Evolutionary conservation across 2,113 vertebrate species (phyloP), one percentile per base, ranked within the genome.

Genomic region (Callithrix jacchus): DNA sequence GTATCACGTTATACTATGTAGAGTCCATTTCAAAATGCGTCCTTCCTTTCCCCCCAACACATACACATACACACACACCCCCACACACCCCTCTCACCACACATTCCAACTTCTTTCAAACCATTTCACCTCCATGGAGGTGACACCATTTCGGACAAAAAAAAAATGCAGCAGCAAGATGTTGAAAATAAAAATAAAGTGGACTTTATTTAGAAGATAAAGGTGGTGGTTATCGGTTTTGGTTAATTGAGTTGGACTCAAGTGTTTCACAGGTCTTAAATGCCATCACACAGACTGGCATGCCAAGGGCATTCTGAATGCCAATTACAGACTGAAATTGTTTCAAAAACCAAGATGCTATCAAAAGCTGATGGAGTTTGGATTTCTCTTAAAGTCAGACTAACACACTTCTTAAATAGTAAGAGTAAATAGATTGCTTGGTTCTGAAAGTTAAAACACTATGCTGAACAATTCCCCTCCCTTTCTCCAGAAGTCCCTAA

Each of bases 141-240:
- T 49, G 76, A 92, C 95, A 95, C 82, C 42, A 93, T 97, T 89
- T 97, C 73, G 80, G 97, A 97, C 86, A 1, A 37, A 73, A 74
- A 42, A 77, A 35, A 94, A 92, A 92, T 3, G 95, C 96, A 96
- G 97, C 94, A 11, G 96, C 64, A 92, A 97, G 96, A 95, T 71
- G 89, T 96, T 95, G 92, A 84, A 98, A 98, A 98, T 95, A 91
- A 97, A 98, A 98, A 98, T 97, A 98, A 98, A 98, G 95, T 54
- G 4, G 96, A 79, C 97, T 98, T 98, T 97, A 97, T 97, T 97
- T 95, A 85, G 94, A 93, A 97, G 97, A 97, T 98, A 97, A 98
- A 98, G 97, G 94, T 93, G 56, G 91, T 95, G 96, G 94, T 64
- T 96, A 97, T 97, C 96, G 23, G 84, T 96, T 96, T 37, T 98